Evolutionary conservation across 2,113 vertebrate species (phyloP).

Genomic region (Anarrhichthys ocellatus): DNA sequence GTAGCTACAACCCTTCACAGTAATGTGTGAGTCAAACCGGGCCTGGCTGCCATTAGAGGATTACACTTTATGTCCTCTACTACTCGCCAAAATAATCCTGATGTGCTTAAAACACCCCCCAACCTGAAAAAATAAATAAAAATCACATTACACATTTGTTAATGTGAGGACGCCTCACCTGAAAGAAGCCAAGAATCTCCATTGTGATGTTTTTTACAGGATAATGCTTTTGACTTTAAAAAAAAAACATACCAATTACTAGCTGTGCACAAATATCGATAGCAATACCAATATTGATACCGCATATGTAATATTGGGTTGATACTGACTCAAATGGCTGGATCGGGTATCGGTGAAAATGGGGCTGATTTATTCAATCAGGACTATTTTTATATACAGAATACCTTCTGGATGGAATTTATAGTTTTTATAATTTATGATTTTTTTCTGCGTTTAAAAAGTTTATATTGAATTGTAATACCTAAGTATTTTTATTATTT

Average conservation of each 20-base stretch:
- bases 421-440: too few species aligned
- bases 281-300: not conserved
- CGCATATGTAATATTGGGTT: not conserved
- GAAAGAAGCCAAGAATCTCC: slow-evolving; percentile 25
- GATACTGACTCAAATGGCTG: not conserved
- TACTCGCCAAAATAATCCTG: slow-evolving; percentile 59
- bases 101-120: slow-evolving; percentile 36
- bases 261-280: not conserved
- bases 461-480: too few species aligned
- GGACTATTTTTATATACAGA: not conserved
- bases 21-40: slow-evolving; percentile 65
- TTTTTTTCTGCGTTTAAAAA: too few species aligned
- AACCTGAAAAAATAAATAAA: slow-evolving; percentile 52
- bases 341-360: not conserved
- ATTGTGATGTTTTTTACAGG: slow-evolving; percentile 21
- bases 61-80: slow-evolving; percentile 73
- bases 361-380: not conserved
- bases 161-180: slow-evolving; percentile 29
- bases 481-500: too few species aligned
- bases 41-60: slow-evolving; percentile 78
- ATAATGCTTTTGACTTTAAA: not conserved
- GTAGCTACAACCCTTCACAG: slow-evolving; percentile 65
- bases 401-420: not conserved
- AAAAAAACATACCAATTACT: not conserved
- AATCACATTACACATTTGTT: slow-evolving; percentile 63